Evolutionary conservation across 1,140 invertebrate genomes (phyloP).

Genomic region (Aethina tumida): DNA sequence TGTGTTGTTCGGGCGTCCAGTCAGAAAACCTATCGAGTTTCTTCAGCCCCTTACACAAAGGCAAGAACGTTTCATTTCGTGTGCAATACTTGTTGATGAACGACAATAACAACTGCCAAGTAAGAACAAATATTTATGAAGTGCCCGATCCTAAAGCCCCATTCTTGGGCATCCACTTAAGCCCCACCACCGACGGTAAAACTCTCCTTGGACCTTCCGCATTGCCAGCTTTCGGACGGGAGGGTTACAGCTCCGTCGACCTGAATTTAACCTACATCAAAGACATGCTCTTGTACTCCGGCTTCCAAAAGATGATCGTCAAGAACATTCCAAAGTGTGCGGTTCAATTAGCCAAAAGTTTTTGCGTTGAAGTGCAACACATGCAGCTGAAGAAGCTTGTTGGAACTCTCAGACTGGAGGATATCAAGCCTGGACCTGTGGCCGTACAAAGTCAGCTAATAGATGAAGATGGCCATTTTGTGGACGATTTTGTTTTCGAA

Average conservation of each 20-base stretch:
- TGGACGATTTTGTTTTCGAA: conserved; percentile 18
- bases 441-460: conserved; percentile 15
- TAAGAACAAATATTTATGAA: conserved; percentile 14
- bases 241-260: conserved; percentile 17
- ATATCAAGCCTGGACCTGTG: conserved; percentile 10
- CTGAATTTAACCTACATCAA: conserved; percentile 13
- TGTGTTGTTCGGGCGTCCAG: conserved; percentile 16
- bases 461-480: conserved; percentile 15
- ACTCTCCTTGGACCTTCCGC: conserved; percentile 16
- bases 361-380: conserved; percentile 8
- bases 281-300: conserved; percentile 8
- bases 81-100: conserved; percentile 14
- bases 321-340: conserved; percentile 15
- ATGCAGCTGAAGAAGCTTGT: conserved; percentile 14
- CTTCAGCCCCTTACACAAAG: neutral
- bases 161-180: conserved; percentile 17
- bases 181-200: conserved; percentile 7
- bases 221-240: conserved; percentile 15
- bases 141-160: conserved; percentile 13
- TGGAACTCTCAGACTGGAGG: conserved; percentile 12
- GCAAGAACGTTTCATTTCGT: conserved; percentile 9
- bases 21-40: conserved; percentile 9
- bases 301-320: conserved; percentile 14
- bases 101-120: conserved; percentile 7
- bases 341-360: conserved; percentile 6